Conservation (phyloP, 2,797 vertebrate genomes). For the Leucoraja ocellata region DNA sequence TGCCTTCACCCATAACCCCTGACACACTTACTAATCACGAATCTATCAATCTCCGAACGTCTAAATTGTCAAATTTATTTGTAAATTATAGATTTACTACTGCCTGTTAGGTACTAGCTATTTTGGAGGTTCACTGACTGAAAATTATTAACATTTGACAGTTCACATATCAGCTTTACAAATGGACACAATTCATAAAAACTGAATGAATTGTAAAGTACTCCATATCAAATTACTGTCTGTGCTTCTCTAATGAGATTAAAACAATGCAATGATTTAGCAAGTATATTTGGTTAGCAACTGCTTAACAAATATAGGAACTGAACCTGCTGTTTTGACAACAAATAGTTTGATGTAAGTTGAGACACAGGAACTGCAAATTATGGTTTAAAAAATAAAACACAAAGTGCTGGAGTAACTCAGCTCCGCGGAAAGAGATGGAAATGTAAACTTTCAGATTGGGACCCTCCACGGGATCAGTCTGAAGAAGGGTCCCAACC, state of each 20-base stretch:
- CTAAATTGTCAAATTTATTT: neutral
- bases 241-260: neutral
- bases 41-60: too few species aligned
- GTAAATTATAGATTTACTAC: neutral
- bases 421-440: too few species aligned
- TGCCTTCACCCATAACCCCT: too few species aligned
- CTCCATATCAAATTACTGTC: neutral
- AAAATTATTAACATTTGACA: neutral
- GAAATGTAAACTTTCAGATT: too few species aligned
- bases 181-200: neutral
- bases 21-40: too few species aligned
- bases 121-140: neutral
- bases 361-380: too few species aligned
- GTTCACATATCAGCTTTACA: neutral
- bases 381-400: too few species aligned
- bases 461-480: too few species aligned
- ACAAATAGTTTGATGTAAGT: neutral
- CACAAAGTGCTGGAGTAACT: too few species aligned
- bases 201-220: neutral
- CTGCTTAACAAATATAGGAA: neutral
- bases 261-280: neutral
- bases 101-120: neutral
- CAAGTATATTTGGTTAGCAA: too few species aligned
- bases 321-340: neutral
- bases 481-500: too few species aligned